These are phyloP conservation scores for Corticium candelabrum DNA, from an alignment of 37 sponge, comb jelly and placozoan species.

Conservation along the genomic window DNA sequence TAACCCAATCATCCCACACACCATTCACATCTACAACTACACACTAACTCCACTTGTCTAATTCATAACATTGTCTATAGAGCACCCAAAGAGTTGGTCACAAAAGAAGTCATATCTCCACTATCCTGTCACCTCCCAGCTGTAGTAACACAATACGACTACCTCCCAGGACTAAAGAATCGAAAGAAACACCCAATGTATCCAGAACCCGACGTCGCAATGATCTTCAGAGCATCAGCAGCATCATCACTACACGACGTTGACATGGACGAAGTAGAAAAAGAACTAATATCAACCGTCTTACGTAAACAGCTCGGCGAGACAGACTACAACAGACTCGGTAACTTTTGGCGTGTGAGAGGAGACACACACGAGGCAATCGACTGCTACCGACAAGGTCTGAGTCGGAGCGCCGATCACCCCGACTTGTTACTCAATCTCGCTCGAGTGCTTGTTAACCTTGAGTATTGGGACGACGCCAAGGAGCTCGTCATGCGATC, in stretches of 20 bases:
- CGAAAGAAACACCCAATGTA: slow-evolving; percentile 30
- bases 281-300: neutral
- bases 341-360: slow-evolving; percentile 80
- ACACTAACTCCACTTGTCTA: no score
- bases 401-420: slow-evolving; percentile 42
- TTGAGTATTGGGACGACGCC: slow-evolving; percentile 53
- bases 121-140: neutral
- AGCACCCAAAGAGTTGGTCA: no score
- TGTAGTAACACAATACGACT: slow-evolving; percentile 27
- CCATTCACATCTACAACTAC: no score
- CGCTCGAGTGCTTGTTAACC: slow-evolving; percentile 68
- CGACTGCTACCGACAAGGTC: slow-evolving; percentile 74
- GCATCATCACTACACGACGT: neutral
- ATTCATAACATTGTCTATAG: no score
- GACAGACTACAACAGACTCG: slow-evolving; percentile 16
- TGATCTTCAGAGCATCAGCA: slow-evolving; percentile 58
- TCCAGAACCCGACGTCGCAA: slow-evolving; percentile 75
- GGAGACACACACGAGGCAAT: slow-evolving; percentile 73
- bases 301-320: neutral
- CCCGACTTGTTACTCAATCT: slow-evolving; percentile 73
- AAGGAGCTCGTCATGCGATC: slow-evolving; percentile 51
- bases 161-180: slow-evolving; percentile 46
- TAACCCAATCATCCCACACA: no score
- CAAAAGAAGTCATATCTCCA: no score
- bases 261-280: neutral